Evolutionary conservation across 2,797 vertebrate species (phyloP).

Genomic region (Denticeps clupeoides): DNA sequence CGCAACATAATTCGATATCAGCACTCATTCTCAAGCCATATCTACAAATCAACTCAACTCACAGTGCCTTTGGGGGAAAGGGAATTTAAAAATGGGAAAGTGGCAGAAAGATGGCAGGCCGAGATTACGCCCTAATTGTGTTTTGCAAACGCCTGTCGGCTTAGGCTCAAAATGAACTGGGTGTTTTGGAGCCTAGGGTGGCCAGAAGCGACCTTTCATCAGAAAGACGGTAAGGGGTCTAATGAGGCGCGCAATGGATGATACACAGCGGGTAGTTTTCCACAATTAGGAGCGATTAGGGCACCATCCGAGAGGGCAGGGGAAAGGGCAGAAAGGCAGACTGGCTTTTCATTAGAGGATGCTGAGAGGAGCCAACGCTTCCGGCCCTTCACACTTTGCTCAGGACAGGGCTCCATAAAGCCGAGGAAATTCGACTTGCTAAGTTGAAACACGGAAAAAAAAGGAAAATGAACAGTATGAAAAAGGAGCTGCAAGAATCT

Average conservation of each 20-base stretch:
- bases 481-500: constrained; percentile 9
- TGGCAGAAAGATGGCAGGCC: neutral
- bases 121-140: constrained; percentile 37
- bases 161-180: constrained; percentile 35
- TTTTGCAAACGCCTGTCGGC: constrained; percentile 52
- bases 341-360: constrained; percentile 2
- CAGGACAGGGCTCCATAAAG: constrained; percentile 7
- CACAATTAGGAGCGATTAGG: constrained; percentile 54
- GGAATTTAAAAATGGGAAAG: neutral
- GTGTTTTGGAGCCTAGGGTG: constrained; percentile 24
- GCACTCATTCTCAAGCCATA: too few species aligned
- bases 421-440: neutral
- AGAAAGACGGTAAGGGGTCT: constrained; percentile 45
- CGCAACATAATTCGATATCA: too few species aligned
- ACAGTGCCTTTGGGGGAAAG: neutral
- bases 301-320: constrained; percentile 30
- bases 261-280: constrained; percentile 17
- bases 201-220: constrained; percentile 44
- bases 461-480: constrained; percentile 16
- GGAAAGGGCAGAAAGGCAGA: constrained; percentile 24
- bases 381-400: neutral
- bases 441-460: constrained; percentile 4
- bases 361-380: neutral
- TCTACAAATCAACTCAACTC: too few species aligned
- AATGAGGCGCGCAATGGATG: constrained; percentile 46